phyloP scores from a whole-genome alignment of 1,140 invertebrate species.

The Scaptomyza montana region DNA sequence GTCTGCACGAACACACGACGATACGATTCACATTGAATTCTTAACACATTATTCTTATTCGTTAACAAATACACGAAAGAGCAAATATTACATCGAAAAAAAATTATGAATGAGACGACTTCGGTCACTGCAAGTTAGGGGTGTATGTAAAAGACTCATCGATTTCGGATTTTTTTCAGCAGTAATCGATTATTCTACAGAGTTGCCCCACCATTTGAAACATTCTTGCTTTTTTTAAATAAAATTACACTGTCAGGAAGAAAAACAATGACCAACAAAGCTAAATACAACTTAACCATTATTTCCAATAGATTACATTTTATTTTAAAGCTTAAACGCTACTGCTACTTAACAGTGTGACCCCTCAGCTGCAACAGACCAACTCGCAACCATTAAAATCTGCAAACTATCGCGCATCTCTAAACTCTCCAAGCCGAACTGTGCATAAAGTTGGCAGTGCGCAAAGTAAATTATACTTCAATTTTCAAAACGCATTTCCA shows the following conservation, averaged over 20 bases:
- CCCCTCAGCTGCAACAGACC: neutral
- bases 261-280: neutral
- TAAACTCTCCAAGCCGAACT: conserved; percentile 36
- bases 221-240: neutral
- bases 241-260: neutral
- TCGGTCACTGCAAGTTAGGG: conserved; percentile 42
- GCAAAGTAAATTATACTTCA: conserved; percentile 58
- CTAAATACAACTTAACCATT: neutral
- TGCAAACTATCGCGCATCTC: conserved; percentile 17
- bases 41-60: conserved; percentile 56
- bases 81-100: conserved; percentile 55
- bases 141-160: conserved; percentile 25
- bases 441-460: conserved; percentile 61
- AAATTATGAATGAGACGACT: conserved; percentile 52
- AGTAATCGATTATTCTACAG: conserved; percentile 9
- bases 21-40: conserved; percentile 50
- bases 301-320: neutral
- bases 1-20: conserved; percentile 55
- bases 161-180: neutral
- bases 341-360: conserved; percentile 12
- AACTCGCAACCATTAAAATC: neutral
- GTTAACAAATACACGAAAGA: conserved; percentile 55
- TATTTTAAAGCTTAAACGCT: neutral
- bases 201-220: neutral
- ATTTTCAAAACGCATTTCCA: conserved; percentile 27